Evolutionary conservation across 2,113 vertebrate genomes (phyloP), one percentile per base, ranked within the genome.

Genomic region (Coregonus clupeaformis): DNA sequence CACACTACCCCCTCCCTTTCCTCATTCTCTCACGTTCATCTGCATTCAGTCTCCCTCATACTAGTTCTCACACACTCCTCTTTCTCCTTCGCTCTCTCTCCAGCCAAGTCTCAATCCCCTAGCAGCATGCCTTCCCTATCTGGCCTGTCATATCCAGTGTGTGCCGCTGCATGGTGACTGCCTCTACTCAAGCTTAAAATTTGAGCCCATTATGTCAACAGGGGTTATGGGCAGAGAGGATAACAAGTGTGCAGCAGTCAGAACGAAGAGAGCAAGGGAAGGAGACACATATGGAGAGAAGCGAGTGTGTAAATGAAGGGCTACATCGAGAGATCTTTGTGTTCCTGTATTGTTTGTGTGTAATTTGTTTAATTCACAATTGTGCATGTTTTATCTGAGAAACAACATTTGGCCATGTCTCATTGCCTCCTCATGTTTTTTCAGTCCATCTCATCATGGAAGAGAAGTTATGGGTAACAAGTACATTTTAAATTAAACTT

Each of bases 201-300:
- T 75, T 89, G 88, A 89, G 85, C 83, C 89, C 87, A 90, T 91
- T 91, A 86, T 90, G 88, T 90, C 90, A 90, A 83, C 87, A 88
- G 83, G 88, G 81, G 86, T 92, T 91, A 90, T 60, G 63, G 76
- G 75, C 81, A 82, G 82, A 71, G 68, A 84, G 81, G 80, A 82
- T 79, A n/a, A 68, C 80, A 80, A 42, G 86, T 72, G 47, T 82
- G 84, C n/a, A 57, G 57, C 32, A 25, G 67, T 45, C 42, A 47
- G 12, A 80, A 77, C 52, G 66, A 64, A 12, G 27, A 27, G 27
- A 27, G 57, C 7, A 42, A 42, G 36, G 9, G 36, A 42, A 42
- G 9, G 9, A 42, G 9, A 42, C 36, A 42, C 9, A 11, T n/a
- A n/a, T 42, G 36, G 9, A 42, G 36, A 42, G 9, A 42, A 42